phyloP scores from a whole-genome alignment of 2,888 invertebrate species.

The Cataglyphis cursor region DNA sequence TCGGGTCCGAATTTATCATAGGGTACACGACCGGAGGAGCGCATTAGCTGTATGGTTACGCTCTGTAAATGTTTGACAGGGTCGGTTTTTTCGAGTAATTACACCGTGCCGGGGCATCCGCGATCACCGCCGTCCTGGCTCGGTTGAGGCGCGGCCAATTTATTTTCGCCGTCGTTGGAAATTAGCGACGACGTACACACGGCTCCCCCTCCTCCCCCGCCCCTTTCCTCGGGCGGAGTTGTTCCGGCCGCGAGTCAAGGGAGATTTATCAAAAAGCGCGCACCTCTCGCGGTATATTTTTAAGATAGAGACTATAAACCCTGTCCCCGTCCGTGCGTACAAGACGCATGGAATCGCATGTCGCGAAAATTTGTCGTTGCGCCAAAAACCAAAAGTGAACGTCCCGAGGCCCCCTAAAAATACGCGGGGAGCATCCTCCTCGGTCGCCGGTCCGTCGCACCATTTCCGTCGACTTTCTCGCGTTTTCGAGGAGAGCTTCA shows the following conservation, averaged over 20 bases:
- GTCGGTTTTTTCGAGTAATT: constrained; percentile 52
- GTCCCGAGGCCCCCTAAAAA: constrained; percentile 82
- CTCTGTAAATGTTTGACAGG: constrained; percentile 41
- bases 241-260: constrained; percentile 57
- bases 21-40: constrained; percentile 26
- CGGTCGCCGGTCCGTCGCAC: constrained; percentile 1
- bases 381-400: constrained; percentile 84
- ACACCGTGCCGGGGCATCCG: constrained; percentile 44
- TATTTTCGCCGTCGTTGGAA: constrained; percentile 79
- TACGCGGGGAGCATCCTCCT: constrained; percentile 64
- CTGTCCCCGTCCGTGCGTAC: constrained; percentile 22
- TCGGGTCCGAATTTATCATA: constrained; percentile 35
- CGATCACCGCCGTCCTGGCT: constrained; percentile 19
- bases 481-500: constrained; percentile 55
- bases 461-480: constrained; percentile 51
- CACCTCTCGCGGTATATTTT: constrained; percentile 81
- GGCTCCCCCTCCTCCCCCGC: background rate
- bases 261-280: constrained; percentile 82
- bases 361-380: constrained; percentile 83
- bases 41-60: constrained; percentile 32
- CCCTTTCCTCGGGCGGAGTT: constrained; percentile 37
- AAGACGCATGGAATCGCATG: constrained; percentile 38
- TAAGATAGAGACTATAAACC: constrained; percentile 76
- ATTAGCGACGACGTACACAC: constrained; percentile 67
- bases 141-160: constrained; percentile 70